Conservation (phyloP, 2,113 vertebrate species). For the Psittacus erithacus region DNA sequence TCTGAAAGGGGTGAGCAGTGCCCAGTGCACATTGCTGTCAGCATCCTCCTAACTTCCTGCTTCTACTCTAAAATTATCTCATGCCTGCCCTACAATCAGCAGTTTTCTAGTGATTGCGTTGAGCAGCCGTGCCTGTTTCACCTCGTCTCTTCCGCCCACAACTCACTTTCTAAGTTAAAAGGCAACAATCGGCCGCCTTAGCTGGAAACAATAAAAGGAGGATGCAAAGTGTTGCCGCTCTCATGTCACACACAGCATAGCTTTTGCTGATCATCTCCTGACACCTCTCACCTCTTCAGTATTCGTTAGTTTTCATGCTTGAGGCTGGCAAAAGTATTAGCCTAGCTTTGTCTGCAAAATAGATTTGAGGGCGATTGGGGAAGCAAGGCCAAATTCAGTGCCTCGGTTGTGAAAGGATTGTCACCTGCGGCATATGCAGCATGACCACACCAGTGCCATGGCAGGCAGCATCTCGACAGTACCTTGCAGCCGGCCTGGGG, state of each 20-base stretch:
- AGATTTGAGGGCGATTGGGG: neutral
- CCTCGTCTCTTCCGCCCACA: neutral
- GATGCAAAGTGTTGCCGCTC: neutral
- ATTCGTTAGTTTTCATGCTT: neutral
- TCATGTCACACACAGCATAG: neutral
- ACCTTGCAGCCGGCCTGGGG: neutral
- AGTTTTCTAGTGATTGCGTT: neutral
- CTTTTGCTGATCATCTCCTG: neutral
- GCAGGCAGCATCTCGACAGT: accelerated
- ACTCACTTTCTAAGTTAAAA: neutral
- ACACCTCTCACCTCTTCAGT: neutral
- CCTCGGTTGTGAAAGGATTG: neutral
- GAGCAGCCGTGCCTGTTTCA: neutral
- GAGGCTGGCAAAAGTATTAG: neutral
- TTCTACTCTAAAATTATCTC: neutral
- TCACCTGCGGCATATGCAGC: accelerated
- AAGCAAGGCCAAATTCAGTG: neutral
- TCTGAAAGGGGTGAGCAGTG: neutral
- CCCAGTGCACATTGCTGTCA: neutral
- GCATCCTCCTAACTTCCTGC: neutral
- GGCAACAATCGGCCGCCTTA: neutral
- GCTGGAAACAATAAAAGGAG: neutral
- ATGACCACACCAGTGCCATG: accelerated
- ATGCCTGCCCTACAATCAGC: neutral
- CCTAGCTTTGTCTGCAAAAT: neutral